Conservation (phyloP, 2,797 vertebrate species). For the Anguilla anguilla region DNA sequence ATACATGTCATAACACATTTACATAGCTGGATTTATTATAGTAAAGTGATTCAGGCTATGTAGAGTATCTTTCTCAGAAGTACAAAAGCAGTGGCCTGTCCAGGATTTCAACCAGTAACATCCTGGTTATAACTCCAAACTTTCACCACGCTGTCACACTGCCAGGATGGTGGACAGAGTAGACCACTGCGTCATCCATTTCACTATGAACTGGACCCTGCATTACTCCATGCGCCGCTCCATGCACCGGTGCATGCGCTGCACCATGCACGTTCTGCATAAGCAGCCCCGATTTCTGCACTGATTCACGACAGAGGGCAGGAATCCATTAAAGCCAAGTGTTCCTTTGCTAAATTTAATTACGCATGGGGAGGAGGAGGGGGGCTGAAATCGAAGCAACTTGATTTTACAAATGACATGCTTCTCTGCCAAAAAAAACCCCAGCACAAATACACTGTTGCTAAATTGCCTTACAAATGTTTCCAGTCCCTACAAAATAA, state of each 20-base stretch:
- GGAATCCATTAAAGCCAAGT: constrained; percentile 13
- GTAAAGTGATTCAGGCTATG: not conserved
- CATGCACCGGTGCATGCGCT: not conserved
- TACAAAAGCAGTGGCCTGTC: not conserved
- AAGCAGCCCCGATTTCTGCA: not conserved
- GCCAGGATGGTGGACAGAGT: not conserved
- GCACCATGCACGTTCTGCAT: not conserved
- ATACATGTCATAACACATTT: not conserved
- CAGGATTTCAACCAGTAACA: not conserved
- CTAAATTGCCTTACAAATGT: not conserved
- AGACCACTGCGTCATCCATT: not conserved
- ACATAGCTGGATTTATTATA: not conserved
- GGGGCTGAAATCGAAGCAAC: constrained; percentile 1
- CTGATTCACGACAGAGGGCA: not conserved
- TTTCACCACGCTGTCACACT: not conserved
- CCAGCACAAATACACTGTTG: not conserved
- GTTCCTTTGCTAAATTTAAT: constrained; percentile 7
- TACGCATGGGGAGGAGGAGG: not conserved
- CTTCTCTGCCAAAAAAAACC: constrained; percentile 1
- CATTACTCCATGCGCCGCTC: not conserved
- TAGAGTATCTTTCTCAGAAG: not conserved
- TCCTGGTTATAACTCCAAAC: not conserved
- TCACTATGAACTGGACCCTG: not conserved
- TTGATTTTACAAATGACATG: constrained; percentile 5
- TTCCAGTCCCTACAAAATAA: not conserved